A percentile compares a stretch with the other conserved stretches of the same genome.
Conservation (phyloP, 2,113 vertebrate species). For the Anolis sagrei region DNA sequence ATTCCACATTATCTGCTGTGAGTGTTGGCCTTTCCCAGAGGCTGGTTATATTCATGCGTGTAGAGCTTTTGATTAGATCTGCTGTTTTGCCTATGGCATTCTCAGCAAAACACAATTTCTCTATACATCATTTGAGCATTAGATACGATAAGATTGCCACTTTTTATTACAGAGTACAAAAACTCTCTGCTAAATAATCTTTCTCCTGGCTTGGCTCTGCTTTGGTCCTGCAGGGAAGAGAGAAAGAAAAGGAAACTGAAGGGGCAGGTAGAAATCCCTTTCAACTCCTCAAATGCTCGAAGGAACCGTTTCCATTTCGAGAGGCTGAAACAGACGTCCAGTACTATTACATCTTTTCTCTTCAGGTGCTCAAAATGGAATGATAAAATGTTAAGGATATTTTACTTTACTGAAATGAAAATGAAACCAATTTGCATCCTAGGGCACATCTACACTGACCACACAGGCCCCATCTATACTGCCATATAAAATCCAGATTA, state of each 20-base stretch:
- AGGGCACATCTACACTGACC: not conserved
- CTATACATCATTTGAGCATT: conserved; percentile 67
- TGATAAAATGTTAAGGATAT: conserved; percentile 3
- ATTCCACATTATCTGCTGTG: conserved; percentile 52
- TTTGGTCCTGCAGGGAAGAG: conserved; percentile 66
- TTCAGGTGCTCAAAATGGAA: conserved; percentile 38
- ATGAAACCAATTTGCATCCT: not conserved
- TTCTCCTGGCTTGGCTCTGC: conserved; percentile 63
- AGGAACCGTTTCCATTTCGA: conserved; percentile 49
- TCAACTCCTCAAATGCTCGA: conserved; percentile 62
- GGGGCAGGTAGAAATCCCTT: conserved; percentile 56
- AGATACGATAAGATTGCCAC: conserved; percentile 60
- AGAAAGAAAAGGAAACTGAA: conserved; percentile 64
- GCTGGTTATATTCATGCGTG: conserved; percentile 65
- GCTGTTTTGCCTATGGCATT: conserved; percentile 77
- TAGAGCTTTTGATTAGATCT: conserved; percentile 77
- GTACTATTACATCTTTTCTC: conserved; percentile 29
- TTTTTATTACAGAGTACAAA: conserved; percentile 66
- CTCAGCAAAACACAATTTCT: conserved; percentile 66
- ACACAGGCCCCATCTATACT: too few species aligned
- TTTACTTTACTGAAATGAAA: not conserved
- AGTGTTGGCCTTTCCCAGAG: conserved; percentile 68
- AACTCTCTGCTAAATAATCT: conserved; percentile 69
- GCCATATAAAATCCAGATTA: too few species aligned
- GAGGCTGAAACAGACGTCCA: conserved; percentile 38